Base-by-base conservation (phyloP, 2,888 invertebrate genomes). In the Diaperis boleti region DNA sequence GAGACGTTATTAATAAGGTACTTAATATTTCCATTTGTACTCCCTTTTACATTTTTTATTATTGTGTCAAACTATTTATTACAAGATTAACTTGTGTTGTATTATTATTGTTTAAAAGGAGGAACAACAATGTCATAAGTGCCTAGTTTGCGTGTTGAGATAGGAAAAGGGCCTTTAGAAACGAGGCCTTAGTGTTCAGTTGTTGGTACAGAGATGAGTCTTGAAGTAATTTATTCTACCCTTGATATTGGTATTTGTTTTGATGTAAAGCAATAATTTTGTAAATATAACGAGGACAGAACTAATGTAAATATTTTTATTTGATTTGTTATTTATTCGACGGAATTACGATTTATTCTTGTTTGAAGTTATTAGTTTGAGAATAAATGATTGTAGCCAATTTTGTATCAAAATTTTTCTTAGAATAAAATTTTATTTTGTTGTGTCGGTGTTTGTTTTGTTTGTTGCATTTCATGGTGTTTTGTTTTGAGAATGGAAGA, bases 261-360 rank as follows among this genome's bases (percentile, higher is more conserved):
- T 44, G 15, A 14, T 44, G 41, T 20, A 17, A 41, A 57, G 57
- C 57, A 57, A 57, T 57, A 57, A 57, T 54, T 54, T 57, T 57
- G 57, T 57, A 57, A 45, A 57, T 55, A 47, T 22, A 11, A 45
- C 18, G 37, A 57, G 31, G 22, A 37, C 26, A 44, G 44, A 31
- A 22, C 17, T 59, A 49, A 39, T 59, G 59, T 59, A 49, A 7
- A 59, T 59, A 59, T 49, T 59, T 57, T 47, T 47, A 37, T 47
- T 59, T n/a, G n/a, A n/a, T n/a, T 59, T 59, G 59, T 59, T 59
- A 59, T 59, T 59, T 59, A 59, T 59, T 59, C 49, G 5, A 39
- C 49, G 44, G 37, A 20, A 29, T 29, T 26, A 15, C 37, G 49
- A 49, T 49, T 59, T 31, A 57, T 29, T 59, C 47, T 45, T 44